Evolutionary conservation across 1,140 invertebrate genomes (phyloP), one percentile per base, ranked within the genome.

Genomic region (Platorchestia sp.): DNA sequence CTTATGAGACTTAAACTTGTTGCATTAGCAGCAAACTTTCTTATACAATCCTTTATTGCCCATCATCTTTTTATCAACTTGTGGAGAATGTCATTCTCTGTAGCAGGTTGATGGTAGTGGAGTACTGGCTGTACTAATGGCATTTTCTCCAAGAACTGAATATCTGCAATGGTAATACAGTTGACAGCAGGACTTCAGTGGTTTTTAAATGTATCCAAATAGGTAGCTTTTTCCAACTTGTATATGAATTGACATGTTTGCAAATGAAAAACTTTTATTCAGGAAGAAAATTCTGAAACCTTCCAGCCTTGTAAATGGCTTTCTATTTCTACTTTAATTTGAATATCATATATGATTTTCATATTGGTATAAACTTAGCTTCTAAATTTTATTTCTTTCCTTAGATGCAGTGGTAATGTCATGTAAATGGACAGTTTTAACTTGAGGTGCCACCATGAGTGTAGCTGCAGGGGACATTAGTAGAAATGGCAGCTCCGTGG

Each of bases 401-500:
- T 43, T 41, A 89, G n/a, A 89, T 41, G 41, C 87, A 42, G 87
- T 89, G 87, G 87, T 89, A 44, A 89, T 89, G 87, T 42, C 42
- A 89, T 41, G 43, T 44, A 89, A 42, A 89, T 89, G 87, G 87
- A 89, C n/a, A 89, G 59, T 75, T 75, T 75, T 22, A 75, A 90
- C 87, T 44, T 93, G 10, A 93, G 44, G 91, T 5, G 10, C 19
- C 91, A 93, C 43, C 43, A 93, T 93, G 91, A 93, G 91, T 47
- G 43, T 93, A 47, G 45, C 43, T 93, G 91, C 91, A 44, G 45
- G 45, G 10, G 91, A 93, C 45, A 47, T 44, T 93, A 44, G 91
- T n/a, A 45, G 45, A 47, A 93, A 93, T 93, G 91, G 91, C 91
- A 93, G 91, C 91, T 93, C 91, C 27, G 45, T 93, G 91, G 91